A percentile compares a stretch with the other conserved stretches of the same genome.
Conservation (phyloP, 37 sponge, comb jelly and placozoan species). For the Oscarella lobularis region DNA sequence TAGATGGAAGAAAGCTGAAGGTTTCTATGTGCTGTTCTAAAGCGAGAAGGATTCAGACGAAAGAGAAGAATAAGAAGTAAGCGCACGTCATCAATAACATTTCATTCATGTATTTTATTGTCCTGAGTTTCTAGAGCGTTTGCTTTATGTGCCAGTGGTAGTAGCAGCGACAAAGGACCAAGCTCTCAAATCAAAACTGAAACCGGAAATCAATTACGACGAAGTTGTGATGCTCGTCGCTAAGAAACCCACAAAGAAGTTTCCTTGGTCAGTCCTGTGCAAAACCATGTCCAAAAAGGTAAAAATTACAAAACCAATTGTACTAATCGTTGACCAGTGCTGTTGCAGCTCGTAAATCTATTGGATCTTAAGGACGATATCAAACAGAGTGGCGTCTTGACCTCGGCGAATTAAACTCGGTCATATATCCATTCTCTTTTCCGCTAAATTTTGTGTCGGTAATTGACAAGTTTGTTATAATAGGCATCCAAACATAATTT, state of each 20-base stretch:
- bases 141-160: too few relatives aligned
- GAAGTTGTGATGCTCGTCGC: conserved; percentile 17
- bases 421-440: too few relatives aligned
- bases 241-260: neutral
- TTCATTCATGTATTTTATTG: too few relatives aligned
- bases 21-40: conserved; percentile 17
- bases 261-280: neutral
- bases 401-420: too few relatives aligned
- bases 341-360: neutral
- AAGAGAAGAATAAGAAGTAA: too few relatives aligned
- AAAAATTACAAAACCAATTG: too few relatives aligned
- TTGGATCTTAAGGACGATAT: conserved; percentile 16
- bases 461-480: too few relatives aligned
- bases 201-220: neutral
- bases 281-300: neutral
- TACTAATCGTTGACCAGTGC: neutral
- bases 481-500: too few relatives aligned
- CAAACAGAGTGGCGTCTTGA: neutral
- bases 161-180: too few relatives aligned
- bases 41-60: neutral
- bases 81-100: too few relatives aligned
- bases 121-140: too few relatives aligned
- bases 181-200: neutral
- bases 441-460: too few relatives aligned
- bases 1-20: neutral